Evolutionary conservation across 2,113 vertebrate species (phyloP), one percentile per base, ranked within the genome.

Genomic region (Salminus brasiliensis): DNA sequence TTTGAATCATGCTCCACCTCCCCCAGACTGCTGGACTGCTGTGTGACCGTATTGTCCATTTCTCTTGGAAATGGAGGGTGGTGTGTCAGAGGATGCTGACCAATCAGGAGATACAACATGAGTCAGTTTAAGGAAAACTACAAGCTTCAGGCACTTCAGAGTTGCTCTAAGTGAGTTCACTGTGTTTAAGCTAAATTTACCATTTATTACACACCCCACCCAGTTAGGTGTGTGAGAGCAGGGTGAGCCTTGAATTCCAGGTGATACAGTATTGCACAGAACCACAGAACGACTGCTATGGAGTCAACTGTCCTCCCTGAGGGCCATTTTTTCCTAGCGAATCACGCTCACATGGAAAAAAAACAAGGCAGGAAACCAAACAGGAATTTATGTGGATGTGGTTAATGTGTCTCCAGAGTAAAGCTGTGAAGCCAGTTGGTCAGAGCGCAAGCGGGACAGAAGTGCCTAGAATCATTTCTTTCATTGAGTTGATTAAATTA

Each of bases 1-100:
- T 62, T 16, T 62, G 27, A 32, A 7, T 21, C 5, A 59, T 25
- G 2, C 55, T 25, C 25, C 55, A 6, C n/a, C 32, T 13, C 15
- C n/a, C 41, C 52, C 66, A 60, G 68, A 59, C 55, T 67, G 16
- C 25, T n/a, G n/a, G n/a, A 59, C 23, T 63, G 77, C 55, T 63
- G 60, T 34, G 30, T 18, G 15, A 34, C 9, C 34, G 12, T 18
- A 34, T 29, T 34, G 18, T 65, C 13, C 32, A 11, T 18, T 21
- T 7, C 4, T n/a, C 8, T 29, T 30, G 29, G 5, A 32, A 16
- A 18, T 18, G 69, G 76, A 78, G 60, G 68, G 27, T 27, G 41
- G 21, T 68, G 55, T 62, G 68, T 63, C 30, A 72, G 60, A 57
- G 69, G 69, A 78, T 70, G 36, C 45, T 72, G 79, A 81, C 41